Conservation (phyloP, 1,140 invertebrate species). For the Batillaria attramentaria region DNA sequence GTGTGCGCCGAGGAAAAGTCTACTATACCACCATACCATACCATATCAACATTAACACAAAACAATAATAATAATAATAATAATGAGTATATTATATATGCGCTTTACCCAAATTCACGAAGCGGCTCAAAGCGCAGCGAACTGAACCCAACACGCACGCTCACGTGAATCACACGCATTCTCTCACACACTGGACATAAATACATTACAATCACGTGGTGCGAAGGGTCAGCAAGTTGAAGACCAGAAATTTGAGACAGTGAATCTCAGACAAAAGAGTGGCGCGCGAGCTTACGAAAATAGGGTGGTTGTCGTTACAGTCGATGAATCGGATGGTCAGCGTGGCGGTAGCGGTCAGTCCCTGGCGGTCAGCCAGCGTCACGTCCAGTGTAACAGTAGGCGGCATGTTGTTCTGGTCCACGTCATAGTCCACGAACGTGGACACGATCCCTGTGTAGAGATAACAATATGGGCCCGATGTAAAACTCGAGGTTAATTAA, state of each 20-base stretch:
- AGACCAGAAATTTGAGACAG: too few species aligned
- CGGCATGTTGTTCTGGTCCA: slow-evolving; percentile 3
- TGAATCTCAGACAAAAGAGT: too few species aligned
- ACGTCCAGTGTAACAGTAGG: neutral
- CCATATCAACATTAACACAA: too few species aligned
- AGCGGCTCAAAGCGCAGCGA: neutral
- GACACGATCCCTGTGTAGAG: neutral
- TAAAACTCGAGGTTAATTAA: too few species aligned
- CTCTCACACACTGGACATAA: neutral
- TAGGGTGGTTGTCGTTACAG: slow-evolving; percentile 39
- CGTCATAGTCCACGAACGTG: slow-evolving; percentile 19
- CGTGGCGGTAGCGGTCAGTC: slow-evolving; percentile 23
- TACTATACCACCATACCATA: too few species aligned
- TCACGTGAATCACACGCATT: neutral
- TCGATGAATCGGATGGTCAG: slow-evolving; percentile 32
- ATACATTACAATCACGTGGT: neutral
- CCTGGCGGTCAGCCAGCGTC: neutral
- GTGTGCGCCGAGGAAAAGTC: too few species aligned
- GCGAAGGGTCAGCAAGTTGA: too few species aligned
- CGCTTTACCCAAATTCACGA: neutral
- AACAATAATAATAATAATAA: too few species aligned
- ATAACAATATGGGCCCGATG: too few species aligned
- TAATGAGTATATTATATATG: too few species aligned
- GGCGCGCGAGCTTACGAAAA: too few species aligned
- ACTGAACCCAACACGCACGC: neutral